phyloP scores from a whole-genome alignment of 2,888 invertebrate genomes.

The Suillia variegata region DNA sequence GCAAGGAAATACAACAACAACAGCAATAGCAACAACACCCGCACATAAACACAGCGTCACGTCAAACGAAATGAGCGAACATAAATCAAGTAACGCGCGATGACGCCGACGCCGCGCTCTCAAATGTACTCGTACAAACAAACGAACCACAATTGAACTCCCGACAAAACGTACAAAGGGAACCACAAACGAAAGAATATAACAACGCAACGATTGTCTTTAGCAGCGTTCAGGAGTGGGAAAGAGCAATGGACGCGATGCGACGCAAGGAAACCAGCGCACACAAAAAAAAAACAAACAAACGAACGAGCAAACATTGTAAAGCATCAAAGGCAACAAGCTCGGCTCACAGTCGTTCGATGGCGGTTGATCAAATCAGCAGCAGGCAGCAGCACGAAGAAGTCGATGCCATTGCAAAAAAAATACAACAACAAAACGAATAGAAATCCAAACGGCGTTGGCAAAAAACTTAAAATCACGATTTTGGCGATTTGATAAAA shows the following conservation, averaged over 20 bases:
- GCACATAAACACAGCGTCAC: neutral
- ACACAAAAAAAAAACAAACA: too few species aligned
- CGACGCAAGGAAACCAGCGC: too few species aligned
- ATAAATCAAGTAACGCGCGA: neutral
- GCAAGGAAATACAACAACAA: too few species aligned
- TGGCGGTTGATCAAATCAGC: neutral
- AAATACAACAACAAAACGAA: neutral
- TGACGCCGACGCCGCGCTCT: too few species aligned
- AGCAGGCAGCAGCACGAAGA: neutral
- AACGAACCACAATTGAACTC: conserved; percentile 3
- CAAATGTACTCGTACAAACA: too few species aligned
- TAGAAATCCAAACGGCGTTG: too few species aligned
- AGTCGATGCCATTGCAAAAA: neutral
- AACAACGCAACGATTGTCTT: neutral
- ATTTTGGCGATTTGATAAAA: conserved; percentile 3
- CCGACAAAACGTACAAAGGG: too few species aligned
- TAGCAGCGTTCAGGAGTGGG: neutral
- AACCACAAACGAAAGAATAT: neutral
- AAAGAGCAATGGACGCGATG: too few species aligned
- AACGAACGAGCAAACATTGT: too few species aligned
- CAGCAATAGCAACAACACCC: neutral
- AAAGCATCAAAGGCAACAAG: neutral
- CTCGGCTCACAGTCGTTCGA: neutral
- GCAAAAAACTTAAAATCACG: too few species aligned
- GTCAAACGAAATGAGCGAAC: neutral